Evolutionary conservation across 2,888 invertebrate genomes (phyloP), one percentile per base, ranked within the genome.

Genomic region (Dryobota labecula): DNA sequence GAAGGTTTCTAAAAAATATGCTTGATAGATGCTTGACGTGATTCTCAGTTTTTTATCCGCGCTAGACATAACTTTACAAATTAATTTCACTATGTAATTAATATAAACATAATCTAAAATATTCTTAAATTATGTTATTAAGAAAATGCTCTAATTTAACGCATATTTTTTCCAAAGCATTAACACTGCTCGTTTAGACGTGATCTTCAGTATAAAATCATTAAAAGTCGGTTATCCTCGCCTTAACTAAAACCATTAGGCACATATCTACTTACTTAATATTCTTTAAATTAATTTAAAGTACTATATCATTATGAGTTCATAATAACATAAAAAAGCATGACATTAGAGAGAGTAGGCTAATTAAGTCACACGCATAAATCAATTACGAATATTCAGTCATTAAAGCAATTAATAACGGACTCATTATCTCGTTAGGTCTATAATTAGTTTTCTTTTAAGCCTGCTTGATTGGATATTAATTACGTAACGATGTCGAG

Each of bases 361-460:
- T 70, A 53, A 76, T 78, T 61, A 62, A 63, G 73, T 73, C 51
- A 63, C 62, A 60, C 43, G 66, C 69, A 57, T 70, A 56, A 66
- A 77, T 73, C n/a, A 63, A 41, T 73, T 45, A 56, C 9, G 62
- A 68, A 68, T 76, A 76, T 77, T 62, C 45, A 69, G 51, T 47
- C 68, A 30, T 49, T 47, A 13, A 18, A 54, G 38, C 49, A 47
- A 69, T 78, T 76, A 75, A 57, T 74, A 53, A 53, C 51, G 41
- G 49, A 33, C 49, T 70, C 70, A 75, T 74, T 81, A 75, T 73
- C 72, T 74, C 53, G 51, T 51, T 70, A 61, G 62, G 70, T 69
- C 70, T 78, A 70, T 73, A 63, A 79, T 84, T 84, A 73, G 56
- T 58, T 83, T 82, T 82, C 70, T 79, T 84, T 74, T 60, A 58